phyloP scores from a whole-genome alignment of 2,888 invertebrate genomes.

The Archips xylosteana region DNA sequence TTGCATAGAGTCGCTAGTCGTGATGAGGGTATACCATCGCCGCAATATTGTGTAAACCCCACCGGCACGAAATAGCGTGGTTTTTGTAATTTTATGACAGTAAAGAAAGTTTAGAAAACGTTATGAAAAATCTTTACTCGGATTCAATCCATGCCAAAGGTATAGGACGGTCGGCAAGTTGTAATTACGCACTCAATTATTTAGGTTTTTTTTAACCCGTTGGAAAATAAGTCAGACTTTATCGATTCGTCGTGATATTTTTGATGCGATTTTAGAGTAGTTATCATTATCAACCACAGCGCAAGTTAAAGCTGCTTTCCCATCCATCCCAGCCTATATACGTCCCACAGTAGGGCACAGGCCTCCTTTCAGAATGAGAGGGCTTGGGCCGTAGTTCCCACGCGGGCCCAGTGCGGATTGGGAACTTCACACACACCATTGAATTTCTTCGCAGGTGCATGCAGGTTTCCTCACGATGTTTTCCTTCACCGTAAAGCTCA shows the following conservation, averaged over 20 bases:
- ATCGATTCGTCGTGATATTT: neutral
- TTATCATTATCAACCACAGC: neutral
- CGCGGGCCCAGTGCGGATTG: too few species aligned
- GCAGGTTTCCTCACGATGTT: too few species aligned
- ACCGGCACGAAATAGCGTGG: conserved; percentile 27
- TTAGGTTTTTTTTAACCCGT: neutral
- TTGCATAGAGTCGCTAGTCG: conserved; percentile 32
- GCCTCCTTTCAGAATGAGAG: too few species aligned
- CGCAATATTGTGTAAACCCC: conserved; percentile 36
- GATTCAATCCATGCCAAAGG: neutral
- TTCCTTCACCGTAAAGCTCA: too few species aligned
- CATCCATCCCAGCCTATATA: too few species aligned
- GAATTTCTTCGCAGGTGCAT: too few species aligned
- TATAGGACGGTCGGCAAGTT: neutral
- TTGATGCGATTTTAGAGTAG: neutral
- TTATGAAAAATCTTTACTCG: neutral
- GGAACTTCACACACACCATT: too few species aligned
- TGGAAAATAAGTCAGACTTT: neutral
- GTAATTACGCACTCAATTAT: neutral
- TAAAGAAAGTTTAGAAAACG: conserved; percentile 3
- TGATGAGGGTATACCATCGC: conserved; percentile 24
- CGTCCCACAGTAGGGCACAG: too few species aligned
- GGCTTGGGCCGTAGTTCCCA: too few species aligned
- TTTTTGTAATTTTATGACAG: conserved; percentile 30
- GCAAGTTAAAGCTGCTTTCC: neutral